These are phyloP conservation scores for Galleria mellonella DNA, from an alignment of 1,140 invertebrate genomes.

Conservation along the genomic window DNA sequence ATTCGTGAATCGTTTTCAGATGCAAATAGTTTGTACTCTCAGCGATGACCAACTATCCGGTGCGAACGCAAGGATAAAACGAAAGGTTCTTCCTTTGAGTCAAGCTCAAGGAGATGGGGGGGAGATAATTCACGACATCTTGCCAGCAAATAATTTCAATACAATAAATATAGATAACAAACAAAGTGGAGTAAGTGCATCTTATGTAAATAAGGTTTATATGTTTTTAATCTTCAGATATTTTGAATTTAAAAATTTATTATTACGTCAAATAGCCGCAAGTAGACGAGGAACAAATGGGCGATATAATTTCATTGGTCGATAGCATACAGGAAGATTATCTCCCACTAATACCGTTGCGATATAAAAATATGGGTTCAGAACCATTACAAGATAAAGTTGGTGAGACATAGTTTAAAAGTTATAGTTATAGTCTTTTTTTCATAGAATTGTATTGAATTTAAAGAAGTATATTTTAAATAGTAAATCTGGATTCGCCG, in stretches of 20 bases:
- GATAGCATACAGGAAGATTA: conserved; percentile 71
- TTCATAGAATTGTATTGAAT: too few species aligned
- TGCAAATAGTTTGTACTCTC: conserved; percentile 66
- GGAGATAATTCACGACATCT: conserved; percentile 26
- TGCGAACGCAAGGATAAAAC: conserved; percentile 30
- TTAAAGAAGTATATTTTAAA: neutral
- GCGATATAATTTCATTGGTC: conserved; percentile 66
- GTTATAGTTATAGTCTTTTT: too few species aligned
- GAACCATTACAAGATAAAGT: conserved; percentile 37
- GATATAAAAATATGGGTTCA: conserved; percentile 46
- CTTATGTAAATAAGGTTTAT: neutral
- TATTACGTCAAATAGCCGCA: conserved; percentile 17
- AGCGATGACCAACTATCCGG: conserved; percentile 55
- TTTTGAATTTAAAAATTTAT: neutral
- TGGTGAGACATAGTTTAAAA: conserved; percentile 14
- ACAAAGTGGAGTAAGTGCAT: conserved; percentile 14
- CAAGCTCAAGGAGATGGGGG: conserved; percentile 40
- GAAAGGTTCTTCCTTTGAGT: conserved; percentile 28
- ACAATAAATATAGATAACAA: conserved; percentile 13
- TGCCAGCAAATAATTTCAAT: conserved; percentile 19
- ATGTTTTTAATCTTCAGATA: neutral
- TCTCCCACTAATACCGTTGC: conserved; percentile 55
- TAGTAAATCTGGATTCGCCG: conserved; percentile 61
- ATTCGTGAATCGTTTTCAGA: conserved; percentile 30
- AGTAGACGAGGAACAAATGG: conserved; percentile 63